These are phyloP conservation scores for Eriocheir sinensis DNA, from an alignment of 1,140 invertebrate species.

Conservation along the genomic window DNA sequence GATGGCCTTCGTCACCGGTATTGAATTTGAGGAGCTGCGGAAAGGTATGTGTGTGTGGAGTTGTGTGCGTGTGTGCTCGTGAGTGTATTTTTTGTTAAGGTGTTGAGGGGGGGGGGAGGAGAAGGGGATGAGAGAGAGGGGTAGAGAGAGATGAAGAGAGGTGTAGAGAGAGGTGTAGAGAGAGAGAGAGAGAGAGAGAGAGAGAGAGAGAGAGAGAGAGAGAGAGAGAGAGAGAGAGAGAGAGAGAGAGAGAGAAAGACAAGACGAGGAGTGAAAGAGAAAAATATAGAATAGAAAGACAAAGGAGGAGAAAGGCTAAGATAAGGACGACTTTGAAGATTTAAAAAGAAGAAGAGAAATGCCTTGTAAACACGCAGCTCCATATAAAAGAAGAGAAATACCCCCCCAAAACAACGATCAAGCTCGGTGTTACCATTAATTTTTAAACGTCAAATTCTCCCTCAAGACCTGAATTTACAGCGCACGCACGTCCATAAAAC, in stretches of 20 bases:
- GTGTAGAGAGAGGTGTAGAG: too few relatives aligned
- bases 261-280: neutral
- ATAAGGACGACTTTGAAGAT: neutral
- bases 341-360: neutral
- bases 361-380: neutral
- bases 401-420: neutral
- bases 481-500: too few relatives aligned
- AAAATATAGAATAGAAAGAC: neutral
- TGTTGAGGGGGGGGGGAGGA: neutral
- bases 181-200: too few relatives aligned
- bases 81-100: constrained; percentile 15
- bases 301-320: neutral
- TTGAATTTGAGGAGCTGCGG: constrained; percentile 48
- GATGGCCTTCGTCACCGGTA: constrained; percentile 66
- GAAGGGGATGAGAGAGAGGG: neutral
- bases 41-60: too few relatives aligned
- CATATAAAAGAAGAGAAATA: neutral
- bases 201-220: neutral
- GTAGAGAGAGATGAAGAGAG: neutral
- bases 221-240: too few relatives aligned
- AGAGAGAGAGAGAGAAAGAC: neutral
- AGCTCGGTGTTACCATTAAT: neutral
- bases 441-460: neutral
- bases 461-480: constrained; percentile 25
- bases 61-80: neutral